Evolutionary conservation across 2,113 vertebrate species (phyloP).

Genomic region (Sciurus niger): DNA sequence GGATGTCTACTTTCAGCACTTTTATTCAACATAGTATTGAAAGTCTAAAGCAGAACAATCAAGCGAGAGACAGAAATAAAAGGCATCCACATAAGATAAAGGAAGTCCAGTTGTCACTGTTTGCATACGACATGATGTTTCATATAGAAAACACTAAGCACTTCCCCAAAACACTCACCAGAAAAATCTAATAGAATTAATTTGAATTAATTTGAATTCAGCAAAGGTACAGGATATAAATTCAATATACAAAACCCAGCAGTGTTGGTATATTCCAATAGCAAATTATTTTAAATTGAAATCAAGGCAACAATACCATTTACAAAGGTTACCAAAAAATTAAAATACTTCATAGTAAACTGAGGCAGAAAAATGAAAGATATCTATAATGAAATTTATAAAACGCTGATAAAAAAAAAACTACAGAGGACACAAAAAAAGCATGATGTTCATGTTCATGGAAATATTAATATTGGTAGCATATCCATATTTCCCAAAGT

Average conservation of each 20-base stretch:
- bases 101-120: neutral
- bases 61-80: neutral
- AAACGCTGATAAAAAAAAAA: neutral
- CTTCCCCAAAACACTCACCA: too few species aligned
- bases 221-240: too few species aligned
- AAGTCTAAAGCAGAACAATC: neutral
- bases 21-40: neutral
- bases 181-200: neutral
- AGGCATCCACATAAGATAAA: neutral
- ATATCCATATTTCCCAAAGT: too few species aligned
- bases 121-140: too few species aligned
- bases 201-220: neutral
- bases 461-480: neutral
- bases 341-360: neutral
- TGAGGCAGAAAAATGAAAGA: neutral
- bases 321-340: neutral
- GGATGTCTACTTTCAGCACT: neutral
- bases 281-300: neutral
- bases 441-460: neutral
- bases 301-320: neutral
- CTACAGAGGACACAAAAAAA: neutral
- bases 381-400: neutral
- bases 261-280: neutral
- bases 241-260: neutral
- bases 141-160: neutral